These are phyloP conservation scores for Tenthredo distinguenda DNA, from an alignment of 2,888 invertebrate genomes.

Conservation along the genomic window DNA sequence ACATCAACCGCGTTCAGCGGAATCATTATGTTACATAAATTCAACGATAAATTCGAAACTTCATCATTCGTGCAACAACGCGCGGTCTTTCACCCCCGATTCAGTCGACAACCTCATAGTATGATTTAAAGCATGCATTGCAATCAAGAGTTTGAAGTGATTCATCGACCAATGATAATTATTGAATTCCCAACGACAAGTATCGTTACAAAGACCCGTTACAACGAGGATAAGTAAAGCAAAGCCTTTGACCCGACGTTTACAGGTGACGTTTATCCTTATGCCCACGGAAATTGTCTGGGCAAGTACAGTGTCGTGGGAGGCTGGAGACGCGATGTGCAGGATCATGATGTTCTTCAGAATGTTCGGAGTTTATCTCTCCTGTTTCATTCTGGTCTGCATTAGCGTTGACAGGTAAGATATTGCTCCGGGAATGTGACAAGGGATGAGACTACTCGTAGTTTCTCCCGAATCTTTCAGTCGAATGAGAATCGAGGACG, in stretches of 20 bases:
- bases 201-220: too few species aligned
- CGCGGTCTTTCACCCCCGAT: background rate
- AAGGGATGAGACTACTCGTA: background rate
- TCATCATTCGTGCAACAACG: background rate
- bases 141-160: background rate
- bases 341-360: slow-evolving; percentile 93
- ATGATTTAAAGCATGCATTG: background rate
- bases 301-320: slow-evolving; percentile 93
- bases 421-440: background rate
- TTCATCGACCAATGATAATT: slow-evolving; percentile 14
- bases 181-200: background rate
- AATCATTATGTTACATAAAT: background rate
- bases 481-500: background rate
- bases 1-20: background rate
- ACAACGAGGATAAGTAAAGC: background rate
- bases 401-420: slow-evolving; percentile 92
- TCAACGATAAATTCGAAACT: background rate
- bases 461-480: background rate
- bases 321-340: slow-evolving; percentile 91
- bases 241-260: slow-evolving; percentile 54
- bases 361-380: slow-evolving; percentile 92
- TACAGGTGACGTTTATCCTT: slow-evolving; percentile 91
- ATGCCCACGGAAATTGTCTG: slow-evolving; percentile 96
- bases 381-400: slow-evolving; percentile 93
- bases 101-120: background rate